Evolutionary conservation across 2,797 vertebrate genomes (phyloP).

Genomic region (Bryconaethiops microstoma): DNA sequence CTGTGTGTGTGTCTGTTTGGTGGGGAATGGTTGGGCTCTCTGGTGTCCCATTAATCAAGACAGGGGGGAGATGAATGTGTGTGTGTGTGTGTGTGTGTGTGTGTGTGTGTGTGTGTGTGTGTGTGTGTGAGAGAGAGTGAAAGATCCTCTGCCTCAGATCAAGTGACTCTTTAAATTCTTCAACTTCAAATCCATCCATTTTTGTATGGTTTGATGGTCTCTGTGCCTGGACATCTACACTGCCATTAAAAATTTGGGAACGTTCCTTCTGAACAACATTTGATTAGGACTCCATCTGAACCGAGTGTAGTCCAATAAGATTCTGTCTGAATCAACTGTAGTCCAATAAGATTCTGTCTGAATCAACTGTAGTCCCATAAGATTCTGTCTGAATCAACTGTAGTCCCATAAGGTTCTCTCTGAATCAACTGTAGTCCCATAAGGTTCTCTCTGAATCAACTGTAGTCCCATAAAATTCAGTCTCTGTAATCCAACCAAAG

Average conservation of each 20-base stretch:
- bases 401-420: too few relatives aligned
- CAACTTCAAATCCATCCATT: neutral
- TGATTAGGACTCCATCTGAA: neutral
- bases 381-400: too few relatives aligned
- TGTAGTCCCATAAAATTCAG: too few relatives aligned
- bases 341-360: too few relatives aligned
- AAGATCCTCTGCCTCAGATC: neutral
- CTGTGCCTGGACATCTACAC: neutral
- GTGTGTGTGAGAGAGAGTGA: constrained; percentile 1
- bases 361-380: too few relatives aligned
- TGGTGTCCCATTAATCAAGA: neutral
- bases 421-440: too few relatives aligned
- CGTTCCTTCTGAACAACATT: neutral
- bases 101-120: neutral
- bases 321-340: too few relatives aligned
- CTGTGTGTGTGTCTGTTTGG: constrained; percentile 5
- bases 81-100: constrained; percentile 30
- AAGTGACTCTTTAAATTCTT: neutral
- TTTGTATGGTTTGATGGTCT: too few relatives aligned
- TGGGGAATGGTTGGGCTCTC: neutral
- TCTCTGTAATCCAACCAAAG: too few relatives aligned
- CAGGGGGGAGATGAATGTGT: neutral
- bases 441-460: too few relatives aligned
- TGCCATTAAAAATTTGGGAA: neutral
- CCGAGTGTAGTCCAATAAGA: too few relatives aligned